Evolutionary conservation across 2,113 vertebrate species (phyloP).

Genomic region (Corythaeola cristata): DNA sequence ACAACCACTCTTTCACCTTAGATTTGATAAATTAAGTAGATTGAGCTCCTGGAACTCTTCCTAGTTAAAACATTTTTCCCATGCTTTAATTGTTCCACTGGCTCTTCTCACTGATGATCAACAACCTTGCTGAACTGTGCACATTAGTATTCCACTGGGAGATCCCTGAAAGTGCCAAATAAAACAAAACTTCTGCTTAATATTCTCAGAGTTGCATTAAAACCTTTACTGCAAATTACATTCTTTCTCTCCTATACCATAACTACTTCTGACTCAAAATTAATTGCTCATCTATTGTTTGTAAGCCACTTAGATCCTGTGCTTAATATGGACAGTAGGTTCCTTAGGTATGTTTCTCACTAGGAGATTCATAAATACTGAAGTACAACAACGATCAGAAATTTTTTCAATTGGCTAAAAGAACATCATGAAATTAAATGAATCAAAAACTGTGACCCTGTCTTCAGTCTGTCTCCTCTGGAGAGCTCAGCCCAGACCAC

Average conservation of each 20-base stretch:
- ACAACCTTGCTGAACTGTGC: background rate
- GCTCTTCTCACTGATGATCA: background rate
- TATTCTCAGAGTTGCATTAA: constrained; percentile 3
- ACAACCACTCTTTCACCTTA: background rate
- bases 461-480: background rate
- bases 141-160: background rate
- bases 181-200: constrained; percentile 1
- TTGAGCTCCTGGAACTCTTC: background rate
- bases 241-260: background rate
- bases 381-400: background rate
- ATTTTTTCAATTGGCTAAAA: background rate
- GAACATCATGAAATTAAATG: background rate
- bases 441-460: background rate
- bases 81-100: constrained; percentile 28
- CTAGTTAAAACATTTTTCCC: background rate
- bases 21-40: background rate
- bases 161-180: background rate
- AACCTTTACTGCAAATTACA: background rate
- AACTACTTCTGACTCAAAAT: background rate
- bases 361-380: background rate
- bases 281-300: background rate
- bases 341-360: background rate
- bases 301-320: background rate
- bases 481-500: background rate
- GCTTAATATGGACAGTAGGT: background rate